Evolutionary conservation across 2,797 vertebrate species (phyloP).

Genomic region (Vultur gryphus): DNA sequence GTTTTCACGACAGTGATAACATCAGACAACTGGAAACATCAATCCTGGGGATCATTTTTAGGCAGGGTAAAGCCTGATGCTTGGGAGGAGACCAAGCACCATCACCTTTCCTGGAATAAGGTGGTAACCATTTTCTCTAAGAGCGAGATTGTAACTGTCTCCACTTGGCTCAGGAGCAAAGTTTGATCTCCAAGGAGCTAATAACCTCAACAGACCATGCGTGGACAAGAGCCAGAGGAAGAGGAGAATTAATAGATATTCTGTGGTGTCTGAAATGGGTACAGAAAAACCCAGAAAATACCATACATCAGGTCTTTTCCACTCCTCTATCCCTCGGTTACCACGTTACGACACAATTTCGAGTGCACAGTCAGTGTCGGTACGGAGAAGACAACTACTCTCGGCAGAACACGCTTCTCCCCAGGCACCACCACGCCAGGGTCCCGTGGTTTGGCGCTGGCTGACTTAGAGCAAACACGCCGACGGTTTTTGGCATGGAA

Average conservation of each 20-base stretch:
- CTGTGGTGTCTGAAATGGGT: background rate
- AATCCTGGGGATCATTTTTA: background rate
- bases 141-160: background rate
- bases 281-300: background rate
- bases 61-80: background rate
- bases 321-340: background rate
- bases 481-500: background rate
- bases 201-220: background rate
- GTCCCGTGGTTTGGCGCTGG: accelerated
- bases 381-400: background rate
- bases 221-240: background rate
- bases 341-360: accelerated
- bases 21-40: background rate
- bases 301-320: background rate
- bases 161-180: background rate
- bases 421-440: background rate
- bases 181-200: background rate
- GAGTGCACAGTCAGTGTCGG: accelerated
- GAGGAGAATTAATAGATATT: background rate
- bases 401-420: background rate
- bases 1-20: background rate
- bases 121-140: background rate
- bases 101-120: background rate
- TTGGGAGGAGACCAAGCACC: background rate
- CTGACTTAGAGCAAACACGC: background rate